A percentile compares a stretch with the other conserved stretches of the same genome.
phyloP scores from a whole-genome alignment of 2,113 vertebrate genomes.

The Prionailurus viverrinus region DNA sequence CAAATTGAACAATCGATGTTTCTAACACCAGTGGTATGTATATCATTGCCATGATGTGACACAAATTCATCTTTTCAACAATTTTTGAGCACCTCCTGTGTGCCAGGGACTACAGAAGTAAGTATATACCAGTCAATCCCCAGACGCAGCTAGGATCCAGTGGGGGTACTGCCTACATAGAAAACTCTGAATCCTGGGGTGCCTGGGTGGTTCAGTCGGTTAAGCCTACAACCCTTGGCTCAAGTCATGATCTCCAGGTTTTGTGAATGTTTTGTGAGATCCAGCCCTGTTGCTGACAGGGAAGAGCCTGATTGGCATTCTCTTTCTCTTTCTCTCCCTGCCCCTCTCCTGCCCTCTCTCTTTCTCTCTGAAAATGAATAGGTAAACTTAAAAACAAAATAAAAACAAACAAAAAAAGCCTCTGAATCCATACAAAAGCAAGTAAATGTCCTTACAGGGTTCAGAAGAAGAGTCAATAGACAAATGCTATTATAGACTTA shows the following conservation, averaged over 20 bases:
- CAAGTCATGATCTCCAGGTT: too few relatives aligned
- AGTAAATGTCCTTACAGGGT: not conserved
- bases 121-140: not conserved
- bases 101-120: not conserved
- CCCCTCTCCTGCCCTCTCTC: too few relatives aligned
- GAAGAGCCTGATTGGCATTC: too few relatives aligned
- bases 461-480: not conserved
- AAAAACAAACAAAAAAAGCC: too few relatives aligned
- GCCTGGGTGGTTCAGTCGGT: too few relatives aligned
- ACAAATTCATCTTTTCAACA: not conserved
- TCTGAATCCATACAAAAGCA: not conserved
- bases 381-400: too few relatives aligned
- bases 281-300: too few relatives aligned
- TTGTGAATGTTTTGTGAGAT: too few relatives aligned
- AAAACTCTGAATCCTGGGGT: not conserved
- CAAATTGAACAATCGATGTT: not conserved
- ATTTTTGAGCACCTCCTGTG: not conserved
- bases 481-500: not conserved
- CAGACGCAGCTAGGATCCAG: not conserved
- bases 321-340: too few relatives aligned
- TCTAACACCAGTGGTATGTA: not conserved
- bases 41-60: not conserved
- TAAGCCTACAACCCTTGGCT: too few relatives aligned
- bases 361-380: too few relatives aligned
- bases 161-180: fast-evolving